phyloP scores from a whole-genome alignment of 2,888 invertebrate genomes.

The Antitype chi region DNA sequence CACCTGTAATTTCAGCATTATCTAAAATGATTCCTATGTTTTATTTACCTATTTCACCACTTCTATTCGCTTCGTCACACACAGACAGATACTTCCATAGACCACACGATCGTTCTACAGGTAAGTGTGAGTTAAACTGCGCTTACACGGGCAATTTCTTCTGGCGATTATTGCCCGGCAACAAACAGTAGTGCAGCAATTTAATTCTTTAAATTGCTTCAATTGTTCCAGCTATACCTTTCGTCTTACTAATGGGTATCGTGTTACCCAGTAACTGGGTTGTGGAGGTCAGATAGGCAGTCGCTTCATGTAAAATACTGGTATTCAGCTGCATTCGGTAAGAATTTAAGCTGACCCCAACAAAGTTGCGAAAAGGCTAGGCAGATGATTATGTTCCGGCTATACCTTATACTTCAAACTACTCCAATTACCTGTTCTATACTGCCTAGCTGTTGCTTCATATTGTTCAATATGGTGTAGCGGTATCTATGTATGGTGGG shows the following conservation, averaged over 20 bases:
- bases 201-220: not conserved
- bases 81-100: not conserved
- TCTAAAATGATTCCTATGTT: not conserved
- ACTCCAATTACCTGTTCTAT: not conserved
- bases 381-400: too few species aligned
- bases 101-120: not conserved
- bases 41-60: not conserved
- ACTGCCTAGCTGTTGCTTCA: not conserved
- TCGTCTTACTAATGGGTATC: too few species aligned
- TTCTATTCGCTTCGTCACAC: not conserved
- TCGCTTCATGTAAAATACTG: too few species aligned
- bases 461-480: not conserved
- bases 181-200: not conserved
- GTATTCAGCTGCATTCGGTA: too few species aligned
- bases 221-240: not conserved
- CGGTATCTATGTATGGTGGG: too few species aligned
- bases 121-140: slow-evolving; percentile 7
- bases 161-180: not conserved
- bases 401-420: not conserved
- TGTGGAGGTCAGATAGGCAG: too few species aligned
- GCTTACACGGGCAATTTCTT: not conserved
- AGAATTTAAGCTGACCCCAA: too few species aligned
- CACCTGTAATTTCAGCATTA: not conserved
- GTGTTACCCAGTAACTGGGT: too few species aligned
- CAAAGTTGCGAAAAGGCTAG: too few species aligned